Conservation (phyloP, 2,888 invertebrate species). For the Lasius fuliginosus region DNA sequence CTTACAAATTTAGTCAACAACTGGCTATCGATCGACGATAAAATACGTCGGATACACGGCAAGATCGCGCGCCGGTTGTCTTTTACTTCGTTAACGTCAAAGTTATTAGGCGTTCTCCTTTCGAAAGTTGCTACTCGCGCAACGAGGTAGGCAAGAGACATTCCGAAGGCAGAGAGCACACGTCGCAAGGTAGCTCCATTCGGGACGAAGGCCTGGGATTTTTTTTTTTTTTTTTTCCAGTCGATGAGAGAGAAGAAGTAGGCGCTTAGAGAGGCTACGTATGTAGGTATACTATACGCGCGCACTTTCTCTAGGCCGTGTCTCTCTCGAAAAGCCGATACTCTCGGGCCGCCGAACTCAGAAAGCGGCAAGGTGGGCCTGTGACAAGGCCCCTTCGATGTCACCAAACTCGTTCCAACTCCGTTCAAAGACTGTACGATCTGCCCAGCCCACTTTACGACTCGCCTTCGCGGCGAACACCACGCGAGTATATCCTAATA, state of each 20-base stretch:
- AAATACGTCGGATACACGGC: conserved; percentile 26
- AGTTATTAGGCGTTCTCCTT: conserved; percentile 42
- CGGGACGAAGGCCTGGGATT: conserved; percentile 47
- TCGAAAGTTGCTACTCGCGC: conserved; percentile 42
- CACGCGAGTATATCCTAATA: conserved; percentile 78
- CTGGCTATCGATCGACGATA: conserved; percentile 10
- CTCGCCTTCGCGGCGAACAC: conserved; percentile 55
- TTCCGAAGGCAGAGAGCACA: conserved; percentile 23
- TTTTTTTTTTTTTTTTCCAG: conserved; percentile 20
- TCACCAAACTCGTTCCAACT: conserved; percentile 84
- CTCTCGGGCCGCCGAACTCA: conserved; percentile 62
- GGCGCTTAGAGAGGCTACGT: conserved; percentile 57
- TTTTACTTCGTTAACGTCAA: conserved; percentile 37
- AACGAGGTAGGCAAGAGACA: conserved; percentile 25
- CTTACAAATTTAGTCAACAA: conserved; percentile 25
- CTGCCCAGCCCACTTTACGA: conserved; percentile 78
- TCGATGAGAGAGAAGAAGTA: conserved; percentile 44
- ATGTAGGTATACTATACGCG: conserved; percentile 40
- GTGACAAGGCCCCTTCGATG: conserved; percentile 79
- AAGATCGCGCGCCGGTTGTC: conserved; percentile 6
- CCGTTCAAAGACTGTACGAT: conserved; percentile 58
- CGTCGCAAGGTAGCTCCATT: conserved; percentile 27
- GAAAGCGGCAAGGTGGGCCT: conserved; percentile 77
- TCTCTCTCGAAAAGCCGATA: conserved; percentile 67
- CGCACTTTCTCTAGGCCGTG: conserved; percentile 78